Conservation (phyloP, 2,888 invertebrate genomes). For the Lobophora halterata region DNA sequence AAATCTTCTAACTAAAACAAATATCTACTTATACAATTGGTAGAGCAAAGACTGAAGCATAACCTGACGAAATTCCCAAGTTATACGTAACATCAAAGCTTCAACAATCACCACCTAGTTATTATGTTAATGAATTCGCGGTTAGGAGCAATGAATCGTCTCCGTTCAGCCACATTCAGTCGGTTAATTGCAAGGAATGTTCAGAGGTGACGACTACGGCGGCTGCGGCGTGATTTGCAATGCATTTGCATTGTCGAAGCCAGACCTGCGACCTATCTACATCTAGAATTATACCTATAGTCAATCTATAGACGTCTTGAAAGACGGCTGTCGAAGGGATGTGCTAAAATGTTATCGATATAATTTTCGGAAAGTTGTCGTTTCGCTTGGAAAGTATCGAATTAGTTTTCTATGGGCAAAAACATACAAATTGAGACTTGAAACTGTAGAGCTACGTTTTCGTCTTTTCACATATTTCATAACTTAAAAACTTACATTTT, state of each 20-base stretch:
- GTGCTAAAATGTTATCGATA: slow-evolving; percentile 26
- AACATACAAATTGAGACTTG: too few relatives aligned
- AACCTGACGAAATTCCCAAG: too few relatives aligned
- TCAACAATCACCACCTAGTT: not conserved
- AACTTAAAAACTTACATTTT: too few relatives aligned
- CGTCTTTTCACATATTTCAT: too few relatives aligned
- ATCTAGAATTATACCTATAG: slow-evolving; percentile 4
- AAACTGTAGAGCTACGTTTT: too few relatives aligned
- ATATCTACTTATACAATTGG: too few relatives aligned
- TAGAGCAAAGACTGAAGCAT: too few relatives aligned
- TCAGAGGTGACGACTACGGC: slow-evolving; percentile 20
- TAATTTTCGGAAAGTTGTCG: too few relatives aligned
- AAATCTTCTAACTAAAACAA: too few relatives aligned
- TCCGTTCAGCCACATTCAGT: slow-evolving; percentile 6
- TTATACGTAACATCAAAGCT: not conserved
- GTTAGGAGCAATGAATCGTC: too few relatives aligned
- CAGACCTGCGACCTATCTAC: slow-evolving; percentile 4
- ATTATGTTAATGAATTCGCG: slow-evolving; percentile 7
- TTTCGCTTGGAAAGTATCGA: too few relatives aligned
- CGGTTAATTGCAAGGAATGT: slow-evolving; percentile 21
- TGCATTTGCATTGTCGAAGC: slow-evolving; percentile 45
- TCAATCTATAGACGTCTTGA: slow-evolving; percentile 17
- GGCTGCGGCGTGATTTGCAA: slow-evolving; percentile 52
- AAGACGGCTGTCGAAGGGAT: slow-evolving; percentile 13
- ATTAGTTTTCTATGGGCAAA: too few relatives aligned